phyloP scores from a whole-genome alignment of 2,113 vertebrate genomes.

The Climacteris rufus region DNA sequence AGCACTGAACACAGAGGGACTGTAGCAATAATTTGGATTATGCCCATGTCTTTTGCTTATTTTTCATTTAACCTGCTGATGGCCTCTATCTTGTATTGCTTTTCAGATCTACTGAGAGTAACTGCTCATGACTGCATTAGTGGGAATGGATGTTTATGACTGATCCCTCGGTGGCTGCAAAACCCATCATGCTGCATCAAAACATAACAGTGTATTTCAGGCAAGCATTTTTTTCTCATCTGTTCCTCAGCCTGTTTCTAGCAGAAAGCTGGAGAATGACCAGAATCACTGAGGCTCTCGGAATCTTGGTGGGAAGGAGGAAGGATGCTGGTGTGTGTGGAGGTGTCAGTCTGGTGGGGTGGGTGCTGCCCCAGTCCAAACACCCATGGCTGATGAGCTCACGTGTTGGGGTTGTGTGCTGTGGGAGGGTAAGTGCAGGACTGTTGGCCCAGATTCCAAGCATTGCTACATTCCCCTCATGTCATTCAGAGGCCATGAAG shows the following conservation, averaged over 20 bases:
- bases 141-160: background rate
- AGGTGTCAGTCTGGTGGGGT: background rate
- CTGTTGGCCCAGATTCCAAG: background rate
- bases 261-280: background rate
- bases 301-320: background rate
- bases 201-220: background rate
- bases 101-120: background rate
- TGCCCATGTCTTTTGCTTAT: background rate
- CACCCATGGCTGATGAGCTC: accelerated
- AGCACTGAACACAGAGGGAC: background rate
- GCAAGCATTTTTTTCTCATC: background rate
- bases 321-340: background rate
- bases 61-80: conserved; percentile 33
- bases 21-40: background rate
- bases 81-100: background rate
- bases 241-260: background rate
- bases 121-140: background rate
- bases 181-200: background rate
- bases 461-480: background rate
- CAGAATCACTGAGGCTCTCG: background rate
- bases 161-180: background rate
- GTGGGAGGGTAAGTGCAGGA: background rate
- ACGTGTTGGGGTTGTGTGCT: background rate
- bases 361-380: background rate
- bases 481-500: background rate